These are phyloP conservation scores for Laupala kohalensis DNA, from an alignment of 1,140 invertebrate genomes.

Conservation along the genomic window DNA sequence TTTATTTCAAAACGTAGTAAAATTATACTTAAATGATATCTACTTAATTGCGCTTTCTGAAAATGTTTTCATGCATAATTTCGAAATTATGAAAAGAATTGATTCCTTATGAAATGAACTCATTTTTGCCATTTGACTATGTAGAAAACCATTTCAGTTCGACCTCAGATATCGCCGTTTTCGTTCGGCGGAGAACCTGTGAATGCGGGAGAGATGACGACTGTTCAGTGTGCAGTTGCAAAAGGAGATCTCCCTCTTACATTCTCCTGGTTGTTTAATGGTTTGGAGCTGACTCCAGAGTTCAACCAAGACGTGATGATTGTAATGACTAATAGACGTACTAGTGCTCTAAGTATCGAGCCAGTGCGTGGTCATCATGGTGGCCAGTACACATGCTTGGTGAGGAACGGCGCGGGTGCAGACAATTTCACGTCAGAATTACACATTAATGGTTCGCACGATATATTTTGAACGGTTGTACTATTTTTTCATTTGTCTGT, in stretches of 20 bases:
- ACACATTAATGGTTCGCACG: slow-evolving; percentile 20
- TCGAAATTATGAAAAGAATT: too few species aligned
- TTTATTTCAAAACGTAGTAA: too few species aligned
- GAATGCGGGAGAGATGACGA: slow-evolving; percentile 29
- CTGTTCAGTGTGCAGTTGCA: slow-evolving; percentile 24
- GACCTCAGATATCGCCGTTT: slow-evolving; percentile 13
- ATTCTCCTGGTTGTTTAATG: slow-evolving; percentile 26
- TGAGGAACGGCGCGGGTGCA: slow-evolving; percentile 50
- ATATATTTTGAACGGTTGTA: not conserved
- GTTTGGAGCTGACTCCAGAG: slow-evolving; percentile 23
- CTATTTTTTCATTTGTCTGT: not conserved
- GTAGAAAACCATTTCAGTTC: too few species aligned
- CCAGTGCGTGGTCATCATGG: slow-evolving; percentile 52
- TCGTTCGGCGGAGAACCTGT: slow-evolving; percentile 14
- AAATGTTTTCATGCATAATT: too few species aligned
- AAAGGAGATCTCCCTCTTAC: slow-evolving; percentile 28
- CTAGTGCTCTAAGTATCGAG: slow-evolving; percentile 17
- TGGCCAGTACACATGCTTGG: slow-evolving; percentile 68
- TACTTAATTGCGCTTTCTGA: too few species aligned
- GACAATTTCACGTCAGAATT: slow-evolving; percentile 49
- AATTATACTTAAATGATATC: too few species aligned
- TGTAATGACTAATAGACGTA: slow-evolving; percentile 12
- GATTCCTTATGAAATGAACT: too few species aligned
- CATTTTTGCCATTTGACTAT: too few species aligned
- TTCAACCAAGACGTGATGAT: not conserved